A percentile compares a stretch with the other conserved stretches of the same genome.
Evolutionary conservation across 92 coral and sea anemone species (phyloP).

Genomic region (Siderastrea siderea): DNA sequence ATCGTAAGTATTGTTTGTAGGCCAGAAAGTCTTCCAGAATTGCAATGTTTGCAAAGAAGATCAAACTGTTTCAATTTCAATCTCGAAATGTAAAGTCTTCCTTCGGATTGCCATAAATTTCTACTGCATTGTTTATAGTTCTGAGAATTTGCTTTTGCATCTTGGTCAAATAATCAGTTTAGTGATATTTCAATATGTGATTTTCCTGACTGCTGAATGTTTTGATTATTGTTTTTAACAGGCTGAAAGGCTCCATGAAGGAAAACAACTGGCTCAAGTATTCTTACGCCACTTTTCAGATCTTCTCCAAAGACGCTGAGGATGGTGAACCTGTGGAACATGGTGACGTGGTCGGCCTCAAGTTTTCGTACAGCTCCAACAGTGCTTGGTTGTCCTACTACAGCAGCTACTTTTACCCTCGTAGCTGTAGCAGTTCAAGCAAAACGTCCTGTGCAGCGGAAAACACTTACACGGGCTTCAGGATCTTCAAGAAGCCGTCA

Average conservation of each 20-base stretch:
- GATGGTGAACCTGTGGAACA: conserved; percentile 79
- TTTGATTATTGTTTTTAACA: not conserved
- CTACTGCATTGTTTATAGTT: no score
- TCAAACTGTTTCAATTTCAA: not conserved
- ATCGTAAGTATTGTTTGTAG: not conserved
- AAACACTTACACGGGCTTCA: conserved; percentile 47
- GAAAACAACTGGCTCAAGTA: conserved; percentile 61
- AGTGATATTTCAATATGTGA: no score
- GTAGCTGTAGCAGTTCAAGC: conserved; percentile 21
- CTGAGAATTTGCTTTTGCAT: no score
- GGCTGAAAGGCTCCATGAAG: conserved; percentile 36
- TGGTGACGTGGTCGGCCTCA: conserved; percentile 75
- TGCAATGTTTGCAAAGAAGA: not conserved
- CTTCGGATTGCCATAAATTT: no score
- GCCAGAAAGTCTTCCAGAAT: no score
- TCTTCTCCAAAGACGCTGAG: conserved; percentile 66
- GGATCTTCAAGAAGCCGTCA: conserved; percentile 74
- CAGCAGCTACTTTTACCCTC: conserved; percentile 55
- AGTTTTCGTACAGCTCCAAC: conserved; percentile 41
- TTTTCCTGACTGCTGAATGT: not conserved
- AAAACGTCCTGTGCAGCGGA: conserved; percentile 57
- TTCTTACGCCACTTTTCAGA: conserved; percentile 52
- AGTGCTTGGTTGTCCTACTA: conserved; percentile 57
- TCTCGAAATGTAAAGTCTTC: no score
- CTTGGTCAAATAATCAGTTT: no score